A percentile compares a stretch with the other conserved stretches of the same genome.
Conservation (phyloP, 2,888 invertebrate genomes). For the Hypsopygia costalis region DNA sequence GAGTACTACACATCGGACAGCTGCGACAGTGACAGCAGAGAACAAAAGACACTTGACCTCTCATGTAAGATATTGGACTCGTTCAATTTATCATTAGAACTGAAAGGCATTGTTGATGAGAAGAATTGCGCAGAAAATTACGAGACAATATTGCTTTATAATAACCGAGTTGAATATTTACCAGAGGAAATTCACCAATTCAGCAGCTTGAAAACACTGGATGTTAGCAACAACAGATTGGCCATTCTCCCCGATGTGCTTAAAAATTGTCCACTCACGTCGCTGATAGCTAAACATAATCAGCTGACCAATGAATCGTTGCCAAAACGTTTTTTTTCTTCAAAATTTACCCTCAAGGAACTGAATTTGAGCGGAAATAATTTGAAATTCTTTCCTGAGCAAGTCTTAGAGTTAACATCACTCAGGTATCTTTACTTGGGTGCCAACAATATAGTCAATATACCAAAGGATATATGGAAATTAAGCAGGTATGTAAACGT, state of each 20-base stretch:
- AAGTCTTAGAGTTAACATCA: slow-evolving; percentile 87
- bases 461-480: slow-evolving; percentile 89
- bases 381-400: slow-evolving; percentile 90
- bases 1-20: slow-evolving; percentile 92
- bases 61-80: slow-evolving; percentile 78
- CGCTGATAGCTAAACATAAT: slow-evolving; percentile 94
- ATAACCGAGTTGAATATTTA: slow-evolving; percentile 88
- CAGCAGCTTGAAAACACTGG: slow-evolving; percentile 87
- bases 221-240: slow-evolving; percentile 93
- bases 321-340: slow-evolving; percentile 89
- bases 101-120: slow-evolving; percentile 81
- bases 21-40: slow-evolving; percentile 87
- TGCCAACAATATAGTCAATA: slow-evolving; percentile 89
- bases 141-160: slow-evolving; percentile 90
- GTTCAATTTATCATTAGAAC: slow-evolving; percentile 77
- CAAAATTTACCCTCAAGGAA: slow-evolving; percentile 85
- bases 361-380: slow-evolving; percentile 97
- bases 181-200: slow-evolving; percentile 84
- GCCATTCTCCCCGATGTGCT: slow-evolving; percentile 89
- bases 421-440: slow-evolving; percentile 94
- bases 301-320: slow-evolving; percentile 89
- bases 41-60: slow-evolving; percentile 85
- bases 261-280: slow-evolving; percentile 86
- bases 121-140: slow-evolving; percentile 80
- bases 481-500: slow-evolving; percentile 56